These are phyloP conservation scores for Ambastaia sidthimunki DNA, from an alignment of 2,797 vertebrate species.

Conservation along the genomic window DNA sequence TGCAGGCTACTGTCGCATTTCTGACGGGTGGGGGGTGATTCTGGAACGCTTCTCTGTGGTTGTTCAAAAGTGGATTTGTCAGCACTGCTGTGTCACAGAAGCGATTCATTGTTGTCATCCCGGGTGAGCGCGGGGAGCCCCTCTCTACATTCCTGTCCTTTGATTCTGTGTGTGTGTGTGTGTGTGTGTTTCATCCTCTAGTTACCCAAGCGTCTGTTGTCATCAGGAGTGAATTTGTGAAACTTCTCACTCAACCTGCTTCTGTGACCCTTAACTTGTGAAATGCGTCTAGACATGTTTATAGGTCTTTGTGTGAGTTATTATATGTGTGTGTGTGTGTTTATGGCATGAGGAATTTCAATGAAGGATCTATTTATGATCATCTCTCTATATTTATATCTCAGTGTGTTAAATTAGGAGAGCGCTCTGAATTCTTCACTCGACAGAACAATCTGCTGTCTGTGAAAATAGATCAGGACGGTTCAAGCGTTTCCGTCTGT, in stretches of 20 bases:
- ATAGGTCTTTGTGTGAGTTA: background rate
- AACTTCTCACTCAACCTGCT: conserved; percentile 25
- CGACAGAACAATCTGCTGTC: background rate
- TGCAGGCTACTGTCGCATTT: conserved; percentile 29
- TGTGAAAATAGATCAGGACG: background rate
- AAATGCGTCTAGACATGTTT: conserved; percentile 29
- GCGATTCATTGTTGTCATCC: conserved; percentile 8
- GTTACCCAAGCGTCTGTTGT: background rate
- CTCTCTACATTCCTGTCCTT: background rate
- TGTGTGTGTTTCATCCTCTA: background rate
- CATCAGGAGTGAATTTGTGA: conserved; percentile 3
- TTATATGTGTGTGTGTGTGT: background rate
- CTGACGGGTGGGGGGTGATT: background rate
- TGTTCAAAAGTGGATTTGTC: conserved; percentile 25
- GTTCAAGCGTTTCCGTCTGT: background rate
- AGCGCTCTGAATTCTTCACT: background rate
- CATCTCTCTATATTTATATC: conserved; percentile 19
- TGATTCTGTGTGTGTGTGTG: background rate
- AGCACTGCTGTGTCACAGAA: conserved; percentile 39
- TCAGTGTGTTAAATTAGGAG: conserved; percentile 7
- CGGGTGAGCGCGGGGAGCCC: background rate
- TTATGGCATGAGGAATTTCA: conserved; percentile 4
- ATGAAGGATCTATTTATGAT: background rate
- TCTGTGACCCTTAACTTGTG: background rate
- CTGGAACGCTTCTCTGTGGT: conserved; percentile 5